phyloP scores from a whole-genome alignment of 1,140 invertebrate genomes.

The Phortica variegata region DNA sequence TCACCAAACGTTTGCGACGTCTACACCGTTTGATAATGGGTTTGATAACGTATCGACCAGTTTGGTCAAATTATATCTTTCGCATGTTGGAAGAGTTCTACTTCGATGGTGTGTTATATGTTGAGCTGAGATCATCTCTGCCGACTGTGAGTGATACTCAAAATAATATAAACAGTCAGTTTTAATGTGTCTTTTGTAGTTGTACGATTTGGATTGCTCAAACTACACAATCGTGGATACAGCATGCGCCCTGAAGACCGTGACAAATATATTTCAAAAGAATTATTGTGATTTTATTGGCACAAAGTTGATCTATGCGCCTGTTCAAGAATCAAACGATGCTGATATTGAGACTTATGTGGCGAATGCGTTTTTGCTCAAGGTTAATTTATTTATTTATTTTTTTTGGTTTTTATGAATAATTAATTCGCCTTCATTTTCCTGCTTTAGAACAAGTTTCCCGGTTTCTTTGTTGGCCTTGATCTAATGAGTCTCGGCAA shows the following conservation, averaged over 20 bases:
- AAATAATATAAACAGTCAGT: background rate
- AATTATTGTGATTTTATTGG: conserved; percentile 68
- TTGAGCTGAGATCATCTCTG: conserved; percentile 68
- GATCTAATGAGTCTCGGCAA: conserved; percentile 76
- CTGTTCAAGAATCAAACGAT: conserved; percentile 55
- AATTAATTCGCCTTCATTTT: background rate
- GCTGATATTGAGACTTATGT: conserved; percentile 58
- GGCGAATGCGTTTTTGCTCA: conserved; percentile 24
- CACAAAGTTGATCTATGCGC: conserved; percentile 71
- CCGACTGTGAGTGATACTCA: conserved; percentile 41
- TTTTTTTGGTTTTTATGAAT: background rate
- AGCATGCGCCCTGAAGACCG: conserved; percentile 61
- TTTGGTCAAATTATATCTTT: conserved; percentile 70
- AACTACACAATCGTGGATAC: conserved; percentile 60
- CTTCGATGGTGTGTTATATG: conserved; percentile 75
- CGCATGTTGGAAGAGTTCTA: conserved; percentile 68
- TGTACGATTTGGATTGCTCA: conserved; percentile 68
- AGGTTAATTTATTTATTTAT: conserved; percentile 17
- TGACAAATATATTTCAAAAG: conserved; percentile 59
- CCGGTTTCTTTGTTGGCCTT: conserved; percentile 64
- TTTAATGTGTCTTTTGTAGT: conserved; percentile 19
- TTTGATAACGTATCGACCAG: conserved; percentile 68
- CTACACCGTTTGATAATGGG: conserved; percentile 66
- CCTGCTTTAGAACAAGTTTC: conserved; percentile 39
- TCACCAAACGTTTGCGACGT: conserved; percentile 67